Base-by-base conservation (phyloP, 2,888 invertebrate species). In the Acrobasis consociella region DNA sequence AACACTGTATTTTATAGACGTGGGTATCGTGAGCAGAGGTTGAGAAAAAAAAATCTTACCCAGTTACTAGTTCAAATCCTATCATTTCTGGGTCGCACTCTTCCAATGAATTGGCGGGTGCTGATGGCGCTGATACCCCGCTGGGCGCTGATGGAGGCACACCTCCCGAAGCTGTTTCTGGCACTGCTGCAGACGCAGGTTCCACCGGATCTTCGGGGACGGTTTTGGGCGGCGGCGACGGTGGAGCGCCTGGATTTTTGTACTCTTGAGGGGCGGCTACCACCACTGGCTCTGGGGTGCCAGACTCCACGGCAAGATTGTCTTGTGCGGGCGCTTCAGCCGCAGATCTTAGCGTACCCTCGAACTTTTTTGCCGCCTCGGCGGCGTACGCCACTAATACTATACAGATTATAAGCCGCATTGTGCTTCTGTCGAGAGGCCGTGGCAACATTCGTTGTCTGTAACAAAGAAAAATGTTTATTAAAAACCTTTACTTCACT, bases 1-100 rank as follows among this genome's bases (percentile, higher is more conserved):
- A 58, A 42, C 60, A 37, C 42, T 13, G 42, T 56, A 15, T 11
- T 17, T 56, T 5, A 56, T 42, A 42, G 15, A 42, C 8, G 7
- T 46, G 10, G 10, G 13, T 38, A 53, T 38, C 1, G 38, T 5
- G 9, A 38, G 9, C 49, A 42, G 31, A 37, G 51, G 61, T 39
- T 17, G 10, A 37, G 22, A 15, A 11, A 49, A 60, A 60, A 60
- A 81, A 13, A 46, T 46, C 11, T 92, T 90, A 94, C 94, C 97
- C 98, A 71, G 97, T 98, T 78, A 97, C 95, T 81, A 98, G 94
- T 92, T 98, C 98, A 87, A 98, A 98, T 72, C 97, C 97, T 76
- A 97, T 95, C 95, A 97, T 96, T 88, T 97, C 97, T 59, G 96
- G 94, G 87, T 97, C 97, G 85, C 97, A 97, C 87, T 97, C 97